Percentiles rank a stretch among this genome's conserved stretches.
These are phyloP conservation scores for Misgurnus mizolepis DNA, from an alignment of 2,113 vertebrate genomes.

Conservation along the genomic window DNA sequence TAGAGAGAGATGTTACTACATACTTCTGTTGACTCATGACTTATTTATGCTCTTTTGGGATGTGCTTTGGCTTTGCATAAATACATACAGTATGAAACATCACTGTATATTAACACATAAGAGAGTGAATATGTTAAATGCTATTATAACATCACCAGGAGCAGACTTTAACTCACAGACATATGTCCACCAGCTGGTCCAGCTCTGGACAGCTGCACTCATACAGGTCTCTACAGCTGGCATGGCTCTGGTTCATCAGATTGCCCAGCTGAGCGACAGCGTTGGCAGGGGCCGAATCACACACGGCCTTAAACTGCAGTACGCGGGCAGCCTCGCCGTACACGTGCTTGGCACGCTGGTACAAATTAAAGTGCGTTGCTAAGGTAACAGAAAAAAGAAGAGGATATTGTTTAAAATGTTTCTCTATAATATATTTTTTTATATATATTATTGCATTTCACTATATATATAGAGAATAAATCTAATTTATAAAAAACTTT, in stretches of 20 bases:
- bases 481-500: too few species aligned
- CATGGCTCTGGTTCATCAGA: conserved; percentile 92
- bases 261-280: conserved; percentile 82
- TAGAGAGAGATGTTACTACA: conserved; percentile 26
- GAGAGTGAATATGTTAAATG: too few species aligned
- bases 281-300: conserved; percentile 75
- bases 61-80: too few species aligned
- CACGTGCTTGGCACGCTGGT: conserved; percentile 92
- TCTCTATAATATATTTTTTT: background rate
- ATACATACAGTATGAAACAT: too few species aligned
- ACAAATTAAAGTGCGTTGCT: conserved; percentile 86
- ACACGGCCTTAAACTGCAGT: conserved; percentile 84
- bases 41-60: too few species aligned
- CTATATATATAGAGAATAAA: too few species aligned
- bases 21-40: background rate
- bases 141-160: too few species aligned
- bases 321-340: conserved; percentile 91
- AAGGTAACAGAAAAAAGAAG: conserved; percentile 11
- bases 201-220: conserved; percentile 95
- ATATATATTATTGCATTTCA: too few species aligned
- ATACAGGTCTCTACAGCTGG: conserved; percentile 91
- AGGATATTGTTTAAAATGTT: background rate
- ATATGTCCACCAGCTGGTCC: conserved; percentile 91
- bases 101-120: too few species aligned
- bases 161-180: conserved; percentile 81